Evolutionary conservation across 2,888 invertebrate species (phyloP).

Genomic region (Pachymerium ferrugineum): DNA sequence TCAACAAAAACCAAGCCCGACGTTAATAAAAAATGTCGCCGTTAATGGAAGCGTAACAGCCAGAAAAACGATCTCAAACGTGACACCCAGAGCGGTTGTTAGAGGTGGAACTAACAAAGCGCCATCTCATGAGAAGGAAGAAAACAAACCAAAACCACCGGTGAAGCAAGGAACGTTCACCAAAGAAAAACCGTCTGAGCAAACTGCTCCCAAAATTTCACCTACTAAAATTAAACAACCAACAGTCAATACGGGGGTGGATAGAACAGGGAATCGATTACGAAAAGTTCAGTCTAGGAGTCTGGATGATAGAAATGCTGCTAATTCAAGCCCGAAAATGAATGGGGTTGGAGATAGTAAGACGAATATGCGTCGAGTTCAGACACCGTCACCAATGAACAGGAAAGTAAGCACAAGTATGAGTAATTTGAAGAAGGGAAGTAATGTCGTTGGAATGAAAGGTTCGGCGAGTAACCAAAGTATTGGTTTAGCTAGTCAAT

Average conservation of each 20-base stretch:
- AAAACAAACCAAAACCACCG: slow-evolving; percentile 53
- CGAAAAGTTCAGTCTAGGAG: slow-evolving; percentile 21
- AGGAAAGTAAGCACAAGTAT: slow-evolving; percentile 29
- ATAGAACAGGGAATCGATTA: not conserved
- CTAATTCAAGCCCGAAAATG: not conserved
- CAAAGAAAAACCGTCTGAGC: slow-evolving; percentile 58
- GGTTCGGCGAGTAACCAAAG: slow-evolving; percentile 38
- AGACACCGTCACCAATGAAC: slow-evolving; percentile 35
- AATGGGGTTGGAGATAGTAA: not conserved
- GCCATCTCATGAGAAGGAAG: slow-evolving; percentile 28
- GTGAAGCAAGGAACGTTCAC: slow-evolving; percentile 88
- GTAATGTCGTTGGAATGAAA: slow-evolving; percentile 40
- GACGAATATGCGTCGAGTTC: slow-evolving; percentile 10
- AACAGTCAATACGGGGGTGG: not conserved
- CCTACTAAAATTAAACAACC: slow-evolving; percentile 34
- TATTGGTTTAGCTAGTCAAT: slow-evolving; percentile 37
- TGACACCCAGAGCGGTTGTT: not conserved
- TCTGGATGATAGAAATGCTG: slow-evolving; percentile 28
- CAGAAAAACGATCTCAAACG: not conserved
- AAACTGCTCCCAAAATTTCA: slow-evolving; percentile 38
- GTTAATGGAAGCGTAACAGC: not conserved
- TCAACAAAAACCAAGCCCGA: slow-evolving; percentile 32
- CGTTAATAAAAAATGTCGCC: not conserved
- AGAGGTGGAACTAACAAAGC: not conserved
- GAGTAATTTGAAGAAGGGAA: slow-evolving; percentile 38